A percentile compares a stretch with the other conserved stretches of the same genome.
These are phyloP conservation scores for Crossocerus cetratus DNA, from an alignment of 2,888 invertebrate genomes.

Conservation along the genomic window DNA sequence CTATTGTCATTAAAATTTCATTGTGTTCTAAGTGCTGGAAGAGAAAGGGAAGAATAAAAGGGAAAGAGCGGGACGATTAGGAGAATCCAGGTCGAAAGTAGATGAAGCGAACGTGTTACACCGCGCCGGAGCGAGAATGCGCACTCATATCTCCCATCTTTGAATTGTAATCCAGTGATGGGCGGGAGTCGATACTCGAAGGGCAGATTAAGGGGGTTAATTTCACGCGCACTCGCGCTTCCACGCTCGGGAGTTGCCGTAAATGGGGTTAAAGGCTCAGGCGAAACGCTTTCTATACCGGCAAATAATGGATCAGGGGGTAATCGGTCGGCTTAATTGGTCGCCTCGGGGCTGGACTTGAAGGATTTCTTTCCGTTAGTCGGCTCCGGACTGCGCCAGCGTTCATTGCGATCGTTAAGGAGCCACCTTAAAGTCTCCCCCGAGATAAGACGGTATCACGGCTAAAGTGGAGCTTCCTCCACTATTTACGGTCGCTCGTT, in stretches of 20 bases:
- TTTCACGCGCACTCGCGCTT: too few species aligned
- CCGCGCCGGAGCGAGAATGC: too few species aligned
- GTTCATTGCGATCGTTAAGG: constrained; percentile 44
- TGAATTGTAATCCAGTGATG: background rate
- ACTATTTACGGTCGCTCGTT: background rate
- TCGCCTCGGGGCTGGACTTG: constrained; percentile 18
- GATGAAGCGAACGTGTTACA: too few species aligned
- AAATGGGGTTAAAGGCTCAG: constrained; percentile 10
- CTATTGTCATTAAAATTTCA: too few species aligned
- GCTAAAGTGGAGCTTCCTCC: background rate
- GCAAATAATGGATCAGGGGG: constrained; percentile 30
- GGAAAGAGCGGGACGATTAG: too few species aligned
- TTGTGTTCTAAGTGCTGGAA: too few species aligned
- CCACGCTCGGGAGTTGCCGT: too few species aligned
- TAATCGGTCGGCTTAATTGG: constrained; percentile 49
- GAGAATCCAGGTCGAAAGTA: too few species aligned
- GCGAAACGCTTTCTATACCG: constrained; percentile 20
- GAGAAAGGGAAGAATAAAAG: too few species aligned
- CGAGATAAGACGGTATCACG: constrained; percentile 46
- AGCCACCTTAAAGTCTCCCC: constrained; percentile 39
- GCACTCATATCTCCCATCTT: too few species aligned
- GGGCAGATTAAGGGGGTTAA: background rate
- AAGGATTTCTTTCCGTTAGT: constrained; percentile 43
- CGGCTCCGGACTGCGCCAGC: constrained; percentile 21
- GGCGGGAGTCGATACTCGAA: background rate